phyloP scores from a whole-genome alignment of 2,113 vertebrate genomes.

The Salvelinus fontinalis region DNA sequence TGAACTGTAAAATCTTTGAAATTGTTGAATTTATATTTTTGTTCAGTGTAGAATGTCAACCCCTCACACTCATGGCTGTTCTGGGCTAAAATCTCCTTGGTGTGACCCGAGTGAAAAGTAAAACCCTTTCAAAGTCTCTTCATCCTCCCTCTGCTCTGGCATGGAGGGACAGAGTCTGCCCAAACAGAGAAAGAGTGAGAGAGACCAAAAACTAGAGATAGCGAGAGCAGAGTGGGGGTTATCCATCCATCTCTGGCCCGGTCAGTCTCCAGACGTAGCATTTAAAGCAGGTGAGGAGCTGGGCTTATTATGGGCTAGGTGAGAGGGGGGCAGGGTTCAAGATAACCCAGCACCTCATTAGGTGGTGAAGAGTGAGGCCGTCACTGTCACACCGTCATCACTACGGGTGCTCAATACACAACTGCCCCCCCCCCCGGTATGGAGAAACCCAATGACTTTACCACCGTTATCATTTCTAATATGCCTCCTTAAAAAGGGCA shows the following conservation, averaged over 20 bases:
- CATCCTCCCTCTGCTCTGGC: too few relatives aligned
- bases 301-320: constrained; percentile 41
- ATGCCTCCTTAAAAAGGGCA: constrained; percentile 58
- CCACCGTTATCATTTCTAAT: constrained; percentile 41
- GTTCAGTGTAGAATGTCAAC: too few relatives aligned
- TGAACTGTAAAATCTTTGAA: too few relatives aligned
- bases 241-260: constrained; percentile 60
- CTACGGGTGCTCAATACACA: constrained; percentile 22
- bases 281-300: constrained; percentile 73
- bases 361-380: constrained; percentile 74
- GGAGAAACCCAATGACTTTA: constrained; percentile 8
- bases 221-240: constrained; percentile 53
- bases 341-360: constrained; percentile 70
- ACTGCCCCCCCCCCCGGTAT: not conserved
- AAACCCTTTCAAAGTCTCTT: too few relatives aligned
- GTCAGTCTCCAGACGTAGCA: constrained; percentile 65
- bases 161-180: not conserved
- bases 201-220: constrained; percentile 11
- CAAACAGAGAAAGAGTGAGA: not conserved
- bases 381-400: constrained; percentile 46
- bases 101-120: too few relatives aligned
- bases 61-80: too few relatives aligned
- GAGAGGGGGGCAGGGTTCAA: constrained; percentile 47
- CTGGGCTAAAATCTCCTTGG: too few relatives aligned
- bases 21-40: too few relatives aligned